phyloP scores from a whole-genome alignment of 2,113 vertebrate genomes.

The Nannobrachium achirus region DNA sequence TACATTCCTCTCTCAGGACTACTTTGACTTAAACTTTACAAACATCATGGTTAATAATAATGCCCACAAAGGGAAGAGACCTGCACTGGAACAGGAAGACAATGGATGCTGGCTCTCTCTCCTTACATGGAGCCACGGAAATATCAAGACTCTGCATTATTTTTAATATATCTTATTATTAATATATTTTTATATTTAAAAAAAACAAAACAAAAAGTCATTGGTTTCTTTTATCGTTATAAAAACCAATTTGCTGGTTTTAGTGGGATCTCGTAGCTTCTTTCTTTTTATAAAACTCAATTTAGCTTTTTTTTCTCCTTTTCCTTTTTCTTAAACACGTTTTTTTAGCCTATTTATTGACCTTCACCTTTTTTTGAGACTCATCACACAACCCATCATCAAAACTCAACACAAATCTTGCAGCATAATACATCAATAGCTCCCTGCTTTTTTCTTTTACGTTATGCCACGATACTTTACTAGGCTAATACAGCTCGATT shows the following conservation, averaged over 20 bases:
- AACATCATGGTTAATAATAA: conserved; percentile 16
- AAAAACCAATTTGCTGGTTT: conserved; percentile 74
- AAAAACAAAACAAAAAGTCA: conserved; percentile 28
- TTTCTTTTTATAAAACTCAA: conserved; percentile 38
- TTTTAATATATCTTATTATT: conserved; percentile 55
- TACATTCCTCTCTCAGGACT: conserved; percentile 33
- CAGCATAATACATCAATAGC: conserved; percentile 70
- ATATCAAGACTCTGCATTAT: conserved; percentile 42
- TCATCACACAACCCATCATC: conserved; percentile 49
- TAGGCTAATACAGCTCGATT: conserved; percentile 79
- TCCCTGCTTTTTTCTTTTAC: conserved; percentile 69
- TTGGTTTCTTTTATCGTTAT: conserved; percentile 44
- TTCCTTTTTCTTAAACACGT: no score
- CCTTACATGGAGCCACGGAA: conserved; percentile 40
- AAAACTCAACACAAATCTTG: conserved; percentile 62
- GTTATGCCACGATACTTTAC: conserved; percentile 74
- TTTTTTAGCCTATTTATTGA: conserved; percentile 29
- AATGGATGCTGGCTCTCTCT: conserved; percentile 53
- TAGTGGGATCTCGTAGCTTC: conserved; percentile 37
- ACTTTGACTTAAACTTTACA: conserved; percentile 44
- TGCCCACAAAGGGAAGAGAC: conserved; percentile 52
- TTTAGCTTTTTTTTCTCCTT: conserved; percentile 30
- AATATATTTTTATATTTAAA: conserved; percentile 48
- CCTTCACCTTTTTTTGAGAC: conserved; percentile 59
- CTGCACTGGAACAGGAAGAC: conserved; percentile 56